phyloP scores from a whole-genome alignment of 2,797 vertebrate genomes.

The Poecile montanus region DNA sequence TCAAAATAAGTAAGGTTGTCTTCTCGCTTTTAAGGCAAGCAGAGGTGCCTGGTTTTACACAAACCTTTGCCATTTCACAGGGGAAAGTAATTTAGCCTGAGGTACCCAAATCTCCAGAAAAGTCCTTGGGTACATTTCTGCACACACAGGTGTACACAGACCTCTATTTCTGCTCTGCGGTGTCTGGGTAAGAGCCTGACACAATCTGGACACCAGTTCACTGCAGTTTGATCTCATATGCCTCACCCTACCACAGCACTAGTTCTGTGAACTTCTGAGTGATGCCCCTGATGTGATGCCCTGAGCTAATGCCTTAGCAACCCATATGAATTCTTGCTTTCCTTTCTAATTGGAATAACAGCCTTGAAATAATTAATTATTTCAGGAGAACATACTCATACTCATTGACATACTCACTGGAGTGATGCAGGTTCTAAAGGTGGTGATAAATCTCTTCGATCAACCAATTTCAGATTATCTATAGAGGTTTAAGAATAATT shows the following conservation, averaged over 20 bases:
- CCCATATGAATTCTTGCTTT: not conserved
- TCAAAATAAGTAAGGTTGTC: not conserved
- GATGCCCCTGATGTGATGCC: not conserved
- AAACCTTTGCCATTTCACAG: not conserved
- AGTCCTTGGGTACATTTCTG: not conserved
- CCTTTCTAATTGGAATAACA: not conserved
- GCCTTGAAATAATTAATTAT: not conserved
- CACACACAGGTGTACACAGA: not conserved
- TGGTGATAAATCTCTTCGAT: not conserved
- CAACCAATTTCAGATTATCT: not conserved
- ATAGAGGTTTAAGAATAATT: conserved; percentile 2
- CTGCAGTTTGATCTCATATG: not conserved
- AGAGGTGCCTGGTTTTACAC: not conserved
- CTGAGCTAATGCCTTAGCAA: not conserved
- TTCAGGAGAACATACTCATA: not conserved
- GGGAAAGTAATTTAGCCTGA: not conserved
- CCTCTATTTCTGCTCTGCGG: not conserved
- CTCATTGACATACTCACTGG: not conserved
- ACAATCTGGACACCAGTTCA: not conserved
- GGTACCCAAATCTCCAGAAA: not conserved
- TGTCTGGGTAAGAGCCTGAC: not conserved
- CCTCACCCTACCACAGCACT: not conserved
- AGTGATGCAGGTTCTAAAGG: not conserved
- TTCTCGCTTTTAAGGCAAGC: not conserved
- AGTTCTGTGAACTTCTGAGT: not conserved